These are phyloP conservation scores for Phalera bucephala DNA, from an alignment of 2,888 invertebrate species.

Conservation along the genomic window DNA sequence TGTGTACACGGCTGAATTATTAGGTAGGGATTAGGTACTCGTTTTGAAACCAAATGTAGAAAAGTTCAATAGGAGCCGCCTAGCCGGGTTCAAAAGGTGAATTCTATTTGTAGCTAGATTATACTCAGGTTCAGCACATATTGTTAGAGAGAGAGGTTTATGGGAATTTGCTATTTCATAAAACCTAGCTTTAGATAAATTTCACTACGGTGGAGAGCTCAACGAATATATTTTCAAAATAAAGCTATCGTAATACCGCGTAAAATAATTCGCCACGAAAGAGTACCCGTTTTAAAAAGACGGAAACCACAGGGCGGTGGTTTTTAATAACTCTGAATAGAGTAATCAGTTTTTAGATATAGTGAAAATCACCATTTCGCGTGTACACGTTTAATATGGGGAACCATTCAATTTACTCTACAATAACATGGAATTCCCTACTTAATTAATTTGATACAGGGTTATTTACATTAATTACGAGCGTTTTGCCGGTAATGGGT, in stretches of 20 bases:
- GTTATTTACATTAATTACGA: conserved; percentile 21
- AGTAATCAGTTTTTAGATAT: conserved; percentile 42
- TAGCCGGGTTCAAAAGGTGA: no score
- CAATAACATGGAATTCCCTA: conserved; percentile 18
- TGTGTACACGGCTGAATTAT: no score
- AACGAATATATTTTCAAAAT: no score
- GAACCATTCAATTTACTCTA: conserved; percentile 30
- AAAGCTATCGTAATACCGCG: no score
- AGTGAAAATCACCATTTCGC: conserved; percentile 52
- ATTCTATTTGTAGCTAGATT: no score
- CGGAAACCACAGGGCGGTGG: conserved; percentile 5
- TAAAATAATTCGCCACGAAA: no score
- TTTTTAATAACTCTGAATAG: conserved; percentile 27
- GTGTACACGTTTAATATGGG: conserved; percentile 34
- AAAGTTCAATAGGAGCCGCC: no score
- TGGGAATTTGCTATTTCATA: no score
- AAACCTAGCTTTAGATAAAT: not conserved
- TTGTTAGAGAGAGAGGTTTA: no score
- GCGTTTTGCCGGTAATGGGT: conserved; percentile 16
- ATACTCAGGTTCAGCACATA: no score
- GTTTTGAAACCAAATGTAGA: no score
- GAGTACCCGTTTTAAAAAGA: conserved; percentile 10
- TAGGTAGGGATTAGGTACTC: no score
- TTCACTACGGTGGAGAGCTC: not conserved
- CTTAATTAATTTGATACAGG: conserved; percentile 23